Conservation (phyloP, 1,140 invertebrate genomes). For the Holotrichia oblita region DNA sequence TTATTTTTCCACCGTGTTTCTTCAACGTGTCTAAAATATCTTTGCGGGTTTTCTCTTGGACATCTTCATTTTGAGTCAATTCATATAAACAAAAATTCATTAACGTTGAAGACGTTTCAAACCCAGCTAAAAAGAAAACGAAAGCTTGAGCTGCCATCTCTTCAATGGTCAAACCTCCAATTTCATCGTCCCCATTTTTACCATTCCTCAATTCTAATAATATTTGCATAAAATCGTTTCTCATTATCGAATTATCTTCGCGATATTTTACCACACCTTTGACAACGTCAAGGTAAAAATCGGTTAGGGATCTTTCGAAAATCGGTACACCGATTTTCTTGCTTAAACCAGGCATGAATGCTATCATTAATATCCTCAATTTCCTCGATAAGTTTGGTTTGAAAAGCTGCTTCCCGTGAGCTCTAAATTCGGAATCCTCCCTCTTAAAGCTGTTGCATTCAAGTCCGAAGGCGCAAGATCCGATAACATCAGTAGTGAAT, state of each 20-base stretch:
- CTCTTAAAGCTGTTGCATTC: constrained; percentile 55
- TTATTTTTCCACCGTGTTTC: constrained; percentile 62
- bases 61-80: constrained; percentile 60
- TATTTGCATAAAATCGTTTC: constrained; percentile 61
- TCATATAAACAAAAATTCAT: constrained; percentile 63
- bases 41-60: constrained; percentile 61
- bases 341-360: constrained; percentile 47
- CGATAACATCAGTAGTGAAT: constrained; percentile 56
- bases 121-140: constrained; percentile 68
- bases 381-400: constrained; percentile 37
- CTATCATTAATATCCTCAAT: constrained; percentile 44
- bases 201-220: constrained; percentile 58
- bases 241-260: constrained; percentile 55
- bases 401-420: constrained; percentile 53
- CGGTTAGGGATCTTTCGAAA: constrained; percentile 52
- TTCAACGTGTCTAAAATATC: constrained; percentile 61
- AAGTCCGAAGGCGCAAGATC: constrained; percentile 59
- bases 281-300: constrained; percentile 60
- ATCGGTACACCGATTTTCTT: constrained; percentile 45
- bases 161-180: constrained; percentile 48
- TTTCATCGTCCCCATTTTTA: background rate
- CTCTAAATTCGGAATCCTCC: constrained; percentile 52
- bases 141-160: constrained; percentile 65
- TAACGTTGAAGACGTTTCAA: constrained; percentile 66
- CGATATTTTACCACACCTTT: constrained; percentile 59